Conservation (phyloP, 2,888 invertebrate genomes). For the Endotricha flammealis region DNA sequence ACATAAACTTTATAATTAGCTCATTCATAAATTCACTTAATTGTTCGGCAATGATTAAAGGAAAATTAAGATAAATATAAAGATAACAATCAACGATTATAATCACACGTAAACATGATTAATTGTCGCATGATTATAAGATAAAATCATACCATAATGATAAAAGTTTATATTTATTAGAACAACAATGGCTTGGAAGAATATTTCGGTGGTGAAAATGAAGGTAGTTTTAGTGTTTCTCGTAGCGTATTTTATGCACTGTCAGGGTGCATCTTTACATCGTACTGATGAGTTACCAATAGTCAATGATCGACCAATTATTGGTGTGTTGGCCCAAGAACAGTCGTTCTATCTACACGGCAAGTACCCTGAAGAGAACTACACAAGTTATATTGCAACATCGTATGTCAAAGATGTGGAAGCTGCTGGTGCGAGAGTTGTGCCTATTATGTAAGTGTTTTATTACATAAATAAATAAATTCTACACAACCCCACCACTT, state of each 20-base stretch:
- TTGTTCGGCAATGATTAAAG: slow-evolving; percentile 3
- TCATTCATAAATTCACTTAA: neutral
- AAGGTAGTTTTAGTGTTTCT: slow-evolving; percentile 46
- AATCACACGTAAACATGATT: no score
- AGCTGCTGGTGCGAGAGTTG: slow-evolving; percentile 89
- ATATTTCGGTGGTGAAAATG: no score
- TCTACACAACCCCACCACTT: no score
- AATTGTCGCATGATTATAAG: no score
- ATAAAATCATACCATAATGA: no score
- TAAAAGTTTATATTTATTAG: no score
- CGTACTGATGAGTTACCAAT: slow-evolving; percentile 22
- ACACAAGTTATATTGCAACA: slow-evolving; percentile 87
- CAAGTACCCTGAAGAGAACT: slow-evolving; percentile 69
- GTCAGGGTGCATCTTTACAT: slow-evolving; percentile 47
- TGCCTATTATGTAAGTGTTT: slow-evolving; percentile 86
- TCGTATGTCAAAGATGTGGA: slow-evolving; percentile 94
- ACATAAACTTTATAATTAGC: no score
- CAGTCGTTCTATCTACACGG: slow-evolving; percentile 71
- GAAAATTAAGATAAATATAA: neutral
- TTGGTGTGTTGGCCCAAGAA: slow-evolving; percentile 86
- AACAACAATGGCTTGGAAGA: no score
- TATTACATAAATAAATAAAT: no score
- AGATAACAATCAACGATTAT: no score
- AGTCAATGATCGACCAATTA: slow-evolving; percentile 77
- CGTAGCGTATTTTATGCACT: slow-evolving; percentile 40